Conservation (phyloP, 23 tunicate species). For the Trididemnum miniatum region DNA sequence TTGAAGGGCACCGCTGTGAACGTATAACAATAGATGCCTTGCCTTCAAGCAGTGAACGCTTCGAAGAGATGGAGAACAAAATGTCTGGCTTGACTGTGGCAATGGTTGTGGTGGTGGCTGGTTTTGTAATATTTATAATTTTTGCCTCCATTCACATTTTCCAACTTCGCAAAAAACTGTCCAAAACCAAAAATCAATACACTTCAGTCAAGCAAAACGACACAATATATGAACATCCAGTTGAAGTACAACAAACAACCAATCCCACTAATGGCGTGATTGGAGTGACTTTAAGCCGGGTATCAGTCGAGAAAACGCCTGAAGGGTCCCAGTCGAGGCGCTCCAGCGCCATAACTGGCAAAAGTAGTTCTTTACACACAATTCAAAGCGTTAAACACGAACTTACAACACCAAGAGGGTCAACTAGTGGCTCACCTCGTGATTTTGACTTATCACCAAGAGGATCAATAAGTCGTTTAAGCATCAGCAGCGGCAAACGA, state of each 20-base stretch:
- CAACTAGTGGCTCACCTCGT: neutral
- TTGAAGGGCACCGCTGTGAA: slow-evolving; percentile 46
- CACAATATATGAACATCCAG: neutral
- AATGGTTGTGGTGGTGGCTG: slow-evolving; percentile 21
- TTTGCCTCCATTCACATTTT: neutral
- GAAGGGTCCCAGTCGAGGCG: neutral
- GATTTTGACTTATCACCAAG: neutral
- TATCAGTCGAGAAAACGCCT: neutral
- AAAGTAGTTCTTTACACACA: neutral
- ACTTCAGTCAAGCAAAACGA: neutral
- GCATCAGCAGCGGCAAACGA: neutral
- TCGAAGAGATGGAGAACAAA: neutral
- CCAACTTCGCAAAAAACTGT: neutral
- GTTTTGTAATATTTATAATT: slow-evolving; percentile 19
- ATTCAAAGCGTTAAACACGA: neutral
- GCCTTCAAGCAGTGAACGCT: neutral
- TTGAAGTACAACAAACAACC: neutral
- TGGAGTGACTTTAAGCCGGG: neutral
- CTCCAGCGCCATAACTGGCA: neutral
- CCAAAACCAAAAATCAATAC: neutral
- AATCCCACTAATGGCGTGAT: neutral
- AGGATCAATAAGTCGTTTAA: neutral
- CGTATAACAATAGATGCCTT: neutral
- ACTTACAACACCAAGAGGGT: neutral
- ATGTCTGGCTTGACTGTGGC: slow-evolving; percentile 27